A percentile compares a stretch with the other conserved stretches of the same genome.
These are phyloP conservation scores for Hymenochirus boettgeri DNA, from an alignment of 2,113 vertebrate species.

Conservation along the genomic window DNA sequence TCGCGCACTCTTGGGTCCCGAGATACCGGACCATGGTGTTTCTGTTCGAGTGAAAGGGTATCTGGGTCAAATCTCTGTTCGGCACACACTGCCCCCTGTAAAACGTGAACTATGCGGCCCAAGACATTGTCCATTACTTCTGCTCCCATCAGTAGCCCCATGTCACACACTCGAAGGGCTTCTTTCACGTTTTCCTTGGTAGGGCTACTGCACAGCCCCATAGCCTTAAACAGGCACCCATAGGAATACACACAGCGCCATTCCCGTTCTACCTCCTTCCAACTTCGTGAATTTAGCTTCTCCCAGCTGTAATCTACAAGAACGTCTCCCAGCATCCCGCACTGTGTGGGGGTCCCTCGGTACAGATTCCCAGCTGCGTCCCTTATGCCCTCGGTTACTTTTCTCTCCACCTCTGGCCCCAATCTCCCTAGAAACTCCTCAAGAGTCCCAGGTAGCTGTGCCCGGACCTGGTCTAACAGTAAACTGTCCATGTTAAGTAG, in stretches of 20 bases:
- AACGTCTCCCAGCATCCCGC: slow-evolving; percentile 57
- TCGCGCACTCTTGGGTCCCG: background rate
- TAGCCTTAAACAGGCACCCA: slow-evolving; percentile 78
- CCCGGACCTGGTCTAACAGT: background rate
- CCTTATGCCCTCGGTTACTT: slow-evolving; percentile 56
- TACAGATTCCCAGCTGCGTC: slow-evolving; percentile 60
- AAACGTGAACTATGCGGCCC: slow-evolving; percentile 58
- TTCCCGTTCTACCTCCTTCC: slow-evolving; percentile 74
- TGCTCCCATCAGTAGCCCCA: slow-evolving; percentile 86
- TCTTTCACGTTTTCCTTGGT: slow-evolving; percentile 43
- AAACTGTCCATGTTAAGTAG: too few species aligned
- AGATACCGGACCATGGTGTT: background rate
- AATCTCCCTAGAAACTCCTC: slow-evolving; percentile 61
- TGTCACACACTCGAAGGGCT: slow-evolving; percentile 78
- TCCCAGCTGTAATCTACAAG: slow-evolving; percentile 83
- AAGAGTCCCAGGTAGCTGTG: slow-evolving; percentile 56
- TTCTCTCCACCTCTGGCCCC: slow-evolving; percentile 57
- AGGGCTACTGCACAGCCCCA: slow-evolving; percentile 58
- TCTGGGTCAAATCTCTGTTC: slow-evolving; percentile 14
- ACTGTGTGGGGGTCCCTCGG: background rate
- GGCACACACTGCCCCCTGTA: slow-evolving; percentile 66
- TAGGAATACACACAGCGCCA: slow-evolving; percentile 81
- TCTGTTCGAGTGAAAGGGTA: slow-evolving; percentile 11
- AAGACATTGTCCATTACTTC: slow-evolving; percentile 72
- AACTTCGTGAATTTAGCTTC: slow-evolving; percentile 75